Evolutionary conservation across 2,888 invertebrate species (phyloP).

Genomic region (Orchesellides sinensis): DNA sequence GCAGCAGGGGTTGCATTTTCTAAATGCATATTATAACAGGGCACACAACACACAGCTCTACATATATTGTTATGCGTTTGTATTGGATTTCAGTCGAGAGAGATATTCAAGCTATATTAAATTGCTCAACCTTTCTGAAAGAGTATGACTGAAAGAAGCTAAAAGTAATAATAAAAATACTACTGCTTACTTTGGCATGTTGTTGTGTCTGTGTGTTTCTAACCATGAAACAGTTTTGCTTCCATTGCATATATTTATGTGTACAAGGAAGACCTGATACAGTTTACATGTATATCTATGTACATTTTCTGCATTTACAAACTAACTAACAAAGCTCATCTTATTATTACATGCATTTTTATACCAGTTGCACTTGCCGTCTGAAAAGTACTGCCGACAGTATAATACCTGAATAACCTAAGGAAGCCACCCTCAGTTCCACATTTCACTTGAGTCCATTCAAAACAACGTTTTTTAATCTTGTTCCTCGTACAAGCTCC

Average conservation of each 20-base stretch:
- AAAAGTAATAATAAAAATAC: too few species aligned
- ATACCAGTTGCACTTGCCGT: slow-evolving; percentile 39
- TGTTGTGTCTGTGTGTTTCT: slow-evolving; percentile 15
- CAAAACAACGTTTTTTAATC: slow-evolving; percentile 46
- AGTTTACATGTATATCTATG: slow-evolving; percentile 23
- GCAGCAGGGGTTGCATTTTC: slow-evolving; percentile 60
- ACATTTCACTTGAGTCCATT: slow-evolving; percentile 64
- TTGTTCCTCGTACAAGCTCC: not conserved
- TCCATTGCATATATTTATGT: slow-evolving; percentile 29
- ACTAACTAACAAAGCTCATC: slow-evolving; percentile 36
- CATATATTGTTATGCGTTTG: slow-evolving; percentile 19
- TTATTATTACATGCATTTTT: slow-evolving; percentile 16
- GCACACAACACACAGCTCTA: slow-evolving; percentile 29
- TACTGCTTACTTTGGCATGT: too few species aligned
- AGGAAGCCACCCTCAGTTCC: slow-evolving; percentile 67
- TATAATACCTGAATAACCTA: slow-evolving; percentile 63
- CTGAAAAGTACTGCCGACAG: slow-evolving; percentile 31
- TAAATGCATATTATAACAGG: not conserved
- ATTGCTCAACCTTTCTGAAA: not conserved
- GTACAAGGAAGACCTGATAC: too few species aligned
- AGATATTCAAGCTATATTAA: too few species aligned
- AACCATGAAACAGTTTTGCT: slow-evolving; percentile 52
- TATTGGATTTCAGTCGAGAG: slow-evolving; percentile 63
- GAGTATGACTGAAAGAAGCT: too few species aligned
- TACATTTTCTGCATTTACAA: slow-evolving; percentile 33